Evolutionary conservation across 2,797 vertebrate genomes (phyloP).

Genomic region (Numenius phaeopus): DNA sequence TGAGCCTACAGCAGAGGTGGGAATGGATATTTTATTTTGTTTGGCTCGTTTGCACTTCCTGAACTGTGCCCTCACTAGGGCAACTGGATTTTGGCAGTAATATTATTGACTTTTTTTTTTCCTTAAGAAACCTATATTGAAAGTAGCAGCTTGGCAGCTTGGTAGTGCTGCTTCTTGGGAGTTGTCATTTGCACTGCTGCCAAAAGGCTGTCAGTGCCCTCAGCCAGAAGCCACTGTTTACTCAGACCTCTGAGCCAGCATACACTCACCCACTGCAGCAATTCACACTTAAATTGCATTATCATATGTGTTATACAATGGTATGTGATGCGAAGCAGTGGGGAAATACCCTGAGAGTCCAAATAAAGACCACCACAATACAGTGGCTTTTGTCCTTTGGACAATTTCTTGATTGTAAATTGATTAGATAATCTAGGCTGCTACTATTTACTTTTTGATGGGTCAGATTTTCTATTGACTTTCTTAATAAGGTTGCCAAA

Average conservation of each 20-base stretch:
- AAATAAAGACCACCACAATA: background rate
- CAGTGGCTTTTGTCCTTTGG: background rate
- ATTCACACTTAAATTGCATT: background rate
- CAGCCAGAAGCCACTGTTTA: background rate
- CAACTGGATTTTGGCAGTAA: background rate
- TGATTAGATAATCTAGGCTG: background rate
- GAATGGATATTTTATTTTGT: background rate
- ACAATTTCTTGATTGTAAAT: background rate
- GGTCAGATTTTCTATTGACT: background rate
- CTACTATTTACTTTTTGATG: background rate
- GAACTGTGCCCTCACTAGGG: background rate
- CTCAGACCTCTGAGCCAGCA: background rate
- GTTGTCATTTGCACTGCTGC: background rate
- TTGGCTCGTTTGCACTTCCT: background rate
- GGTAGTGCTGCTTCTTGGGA: background rate
- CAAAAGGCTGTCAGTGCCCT: background rate
- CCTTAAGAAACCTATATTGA: background rate
- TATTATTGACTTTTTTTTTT: background rate
- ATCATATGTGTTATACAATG: background rate
- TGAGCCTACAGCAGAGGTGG: background rate
- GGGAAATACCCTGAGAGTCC: background rate
- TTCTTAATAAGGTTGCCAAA: background rate
- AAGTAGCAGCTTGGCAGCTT: background rate
- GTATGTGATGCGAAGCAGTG: background rate
- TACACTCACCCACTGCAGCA: background rate